Evolutionary conservation across 64 coral and sea anemone genomes (phyloP), one percentile per base, ranked within the genome.

Genomic region (Trachythela sp.): DNA sequence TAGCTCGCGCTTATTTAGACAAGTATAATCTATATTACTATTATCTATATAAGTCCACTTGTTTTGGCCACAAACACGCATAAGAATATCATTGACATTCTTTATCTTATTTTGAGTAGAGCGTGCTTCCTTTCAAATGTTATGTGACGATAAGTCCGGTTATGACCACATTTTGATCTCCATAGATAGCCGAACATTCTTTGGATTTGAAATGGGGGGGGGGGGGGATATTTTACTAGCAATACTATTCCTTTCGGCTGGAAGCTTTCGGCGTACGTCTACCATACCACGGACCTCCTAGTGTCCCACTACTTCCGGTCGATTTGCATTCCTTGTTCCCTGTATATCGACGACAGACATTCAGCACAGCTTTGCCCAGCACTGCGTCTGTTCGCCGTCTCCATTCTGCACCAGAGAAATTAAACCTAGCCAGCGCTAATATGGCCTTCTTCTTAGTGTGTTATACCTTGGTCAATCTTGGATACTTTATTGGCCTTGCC

Each of bases 61-160:
- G 33, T 87, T 87, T 87, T 67, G 48, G 31, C 29, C 26, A 87
- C 86, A 87, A 37, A 87, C 48, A 48, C 49, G 49, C 48, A 33
- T 87, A 27, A 87, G 86, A 39, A 87, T 56, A 27, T 87, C 36
- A 87, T 87, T 87, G 86, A 40, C 86, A 37, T 87, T 67, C 54
- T 56, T 22, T 67, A 87, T 40, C 86, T 87, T 87, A 39, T 27
- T 67, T 27, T 56, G 86, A 60, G 36, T 56, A 20, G 29, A 27
- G 51, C 34, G 22, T 87, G 59, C 60, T 29, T 87, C 86, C 60
- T 56, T 87, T 39, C 86, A n/a, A n/a, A n/a, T n/a, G n/a, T n/a
- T n/a, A n/a, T 72, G 68, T 35, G 68, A 72, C 32, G 68, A 72
- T 9, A 72, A 72, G 32, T 72, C 68, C 9, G 68, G 68, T 10